Evolutionary conservation across 2,113 vertebrate species (phyloP), one percentile per base, ranked within the genome.

Genomic region (Campylomormyrus numenius): DNA sequence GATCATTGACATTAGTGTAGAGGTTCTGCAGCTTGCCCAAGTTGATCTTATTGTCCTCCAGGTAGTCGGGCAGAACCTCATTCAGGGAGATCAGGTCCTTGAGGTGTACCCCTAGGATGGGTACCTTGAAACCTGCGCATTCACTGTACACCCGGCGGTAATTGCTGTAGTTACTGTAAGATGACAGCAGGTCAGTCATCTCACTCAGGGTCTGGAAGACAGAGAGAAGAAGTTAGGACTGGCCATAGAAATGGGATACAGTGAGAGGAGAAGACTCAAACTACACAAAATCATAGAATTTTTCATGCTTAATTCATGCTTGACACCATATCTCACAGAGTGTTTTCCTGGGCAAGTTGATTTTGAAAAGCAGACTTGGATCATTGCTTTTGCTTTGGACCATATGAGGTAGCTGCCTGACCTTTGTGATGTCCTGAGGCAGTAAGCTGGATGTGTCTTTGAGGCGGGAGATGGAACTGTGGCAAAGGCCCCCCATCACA

Each of bases 61-160:
- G 88, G 90, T 95, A 97, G 92, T 97, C 95, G 0, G 97, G 97
- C 92, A 97, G 93, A 0, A 96, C 97, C 92, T 98, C 97, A 0
- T 98, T 96, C 92, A 98, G 93, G 0, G 97, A 97, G 91, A 98
- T 97, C 90, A 98, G 94, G 84, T 98, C 98, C 94, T 98, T 98
- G 42, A 98, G 96, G 91, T 98, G 97, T n/a, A 98, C 96, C 0
- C 97, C 98, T 62, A 98, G 93, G 35, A 98, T 96, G 42, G 98
- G 97, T 85, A 98, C 95, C 93, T 97, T 97, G 94, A 98, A 98
- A 85, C 96, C 96, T 0, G 46, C 89, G 90, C 97, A 98, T 45
- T 96, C 94, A 0, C 93, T 94, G 94, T 97, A 98, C 35, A 96
- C 91, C 2, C 96, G 96, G 3, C 98, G 95, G 93, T 98, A 98